Base-by-base conservation (phyloP, 2,113 vertebrate species). In the Eolophus roseicapilla region DNA sequence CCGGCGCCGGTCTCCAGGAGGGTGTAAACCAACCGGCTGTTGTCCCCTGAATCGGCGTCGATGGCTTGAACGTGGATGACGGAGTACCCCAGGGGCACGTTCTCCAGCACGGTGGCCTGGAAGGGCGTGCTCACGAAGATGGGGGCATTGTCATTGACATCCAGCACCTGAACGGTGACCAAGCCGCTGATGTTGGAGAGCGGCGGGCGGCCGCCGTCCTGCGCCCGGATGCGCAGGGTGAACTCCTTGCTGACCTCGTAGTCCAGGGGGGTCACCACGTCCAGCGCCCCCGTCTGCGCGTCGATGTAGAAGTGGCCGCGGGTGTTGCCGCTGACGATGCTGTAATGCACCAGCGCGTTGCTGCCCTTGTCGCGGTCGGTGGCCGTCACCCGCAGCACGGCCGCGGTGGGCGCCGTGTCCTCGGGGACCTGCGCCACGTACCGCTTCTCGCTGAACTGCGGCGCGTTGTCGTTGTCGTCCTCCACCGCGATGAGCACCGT, bases 41-140 rank as follows among this genome's bases (percentile, higher is more conserved):
- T 99, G 47, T 99, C 99, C 2, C 98, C 99, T 0, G 99, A 99
- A 68, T 99, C 99, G 0, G 99, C 99, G 0, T 99, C 99, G 3
- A 99, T 98, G 14, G 99, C 99, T 75, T 99, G 99, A 55, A 99
- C 99, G 97, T 99, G 99, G 60, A 99, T 98, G 87, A 99, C 99
- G 0, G 99, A 99, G 94, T 99, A 98, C 7, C 99, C 99, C 10
- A 99, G 80, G 3, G 98, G 98, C 53, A 99, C 99, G 0, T 99
- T 99, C 92, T 99, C 99, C 95, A 99, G 97, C 86, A 99, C 99
- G 0, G 99, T 98, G 3, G 99, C 98, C 96, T 99, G 99, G 95
- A 99, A 99, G 4, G 99, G 99, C 67, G 99, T 99, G 96, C 99
- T 99, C 81, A 99, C 99, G 5, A 99, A 99, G 92, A 99, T 99